Base-by-base conservation (phyloP, 2,797 vertebrate genomes). In the Columba guinea region DNA sequence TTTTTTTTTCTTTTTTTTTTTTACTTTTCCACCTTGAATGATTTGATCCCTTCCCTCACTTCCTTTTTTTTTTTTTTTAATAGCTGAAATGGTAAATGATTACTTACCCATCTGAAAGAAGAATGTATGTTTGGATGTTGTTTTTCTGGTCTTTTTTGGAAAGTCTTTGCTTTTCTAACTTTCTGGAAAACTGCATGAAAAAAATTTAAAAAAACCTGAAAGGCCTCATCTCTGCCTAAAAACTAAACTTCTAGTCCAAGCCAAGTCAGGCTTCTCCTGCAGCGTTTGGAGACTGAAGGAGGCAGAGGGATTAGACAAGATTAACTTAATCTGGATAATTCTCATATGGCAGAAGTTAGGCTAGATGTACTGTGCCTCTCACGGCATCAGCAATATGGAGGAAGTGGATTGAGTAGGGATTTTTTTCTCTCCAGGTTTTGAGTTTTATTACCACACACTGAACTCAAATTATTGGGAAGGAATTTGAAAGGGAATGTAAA, bases 401-500 rank as follows among this genome's bases (percentile, higher is more conserved):
- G 75, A 87, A 60, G 24, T 28, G 9, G 21, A 32, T 11, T 37
- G 27, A 87, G 23, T 20, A 39, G 2, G 6, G 5, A 2, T 81
- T 63, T 93, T 89, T 91, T 94, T 81, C 22, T 81, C 5, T 10
- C 21, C 73, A 65, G 71, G 22, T 68, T 96, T 95, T 37, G 46
- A 56, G 58, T 20, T 53, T 78, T 89, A 10, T 92, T 76, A 28
- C 0, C 23, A 79, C 5, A 11, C 51, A 92, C 32, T 63, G 63
- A 75, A 71, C 37, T 81, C 7, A 59, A 24, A 53, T 21, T 93
- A 37, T 49, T 28, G 60, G 37, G 27, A 48, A 30, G 34, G 37
- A 89, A 64, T 53, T 89, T 52, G 49, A 46, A 82, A 76, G 13
- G 30, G 32, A 51, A 78, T 18, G 58, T 48, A 26, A 58, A 13